Conservation (phyloP, 2,888 invertebrate genomes). For the Cheilosia grossa region DNA sequence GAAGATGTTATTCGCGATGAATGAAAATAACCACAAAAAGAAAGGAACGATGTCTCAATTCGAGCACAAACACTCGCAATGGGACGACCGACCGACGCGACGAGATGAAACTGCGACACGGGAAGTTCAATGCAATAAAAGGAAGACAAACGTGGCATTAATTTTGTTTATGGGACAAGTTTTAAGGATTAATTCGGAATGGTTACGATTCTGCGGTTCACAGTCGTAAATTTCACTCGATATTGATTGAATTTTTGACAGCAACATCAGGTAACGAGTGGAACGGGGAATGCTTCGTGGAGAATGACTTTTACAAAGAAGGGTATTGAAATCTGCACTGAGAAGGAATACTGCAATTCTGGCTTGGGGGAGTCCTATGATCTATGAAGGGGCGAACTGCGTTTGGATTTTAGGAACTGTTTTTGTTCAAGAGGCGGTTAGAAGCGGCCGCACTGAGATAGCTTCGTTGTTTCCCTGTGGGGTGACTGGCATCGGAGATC, state of each 20-base stretch:
- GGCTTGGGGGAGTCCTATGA: too few relatives aligned
- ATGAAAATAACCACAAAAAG: slow-evolving; percentile 17
- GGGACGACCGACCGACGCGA: background rate
- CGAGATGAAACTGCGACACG: slow-evolving; percentile 18
- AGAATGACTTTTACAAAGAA: too few relatives aligned
- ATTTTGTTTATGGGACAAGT: slow-evolving; percentile 75
- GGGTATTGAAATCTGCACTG: too few relatives aligned
- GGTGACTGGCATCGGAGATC: too few relatives aligned
- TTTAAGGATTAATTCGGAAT: slow-evolving; percentile 70
- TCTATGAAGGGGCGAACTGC: too few relatives aligned
- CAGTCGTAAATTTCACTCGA: slow-evolving; percentile 64
- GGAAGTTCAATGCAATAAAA: slow-evolving; percentile 63
- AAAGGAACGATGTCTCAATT: slow-evolving; percentile 54
- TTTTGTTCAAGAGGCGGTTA: too few relatives aligned
- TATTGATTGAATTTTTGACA: slow-evolving; percentile 69
- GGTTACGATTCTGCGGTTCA: slow-evolving; percentile 52
- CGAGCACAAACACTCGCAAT: slow-evolving; percentile 41
- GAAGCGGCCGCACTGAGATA: too few relatives aligned
- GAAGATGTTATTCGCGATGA: slow-evolving; percentile 53
- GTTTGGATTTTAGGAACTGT: too few relatives aligned
- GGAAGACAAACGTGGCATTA: slow-evolving; percentile 73
- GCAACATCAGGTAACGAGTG: background rate
- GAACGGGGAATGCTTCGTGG: too few relatives aligned
- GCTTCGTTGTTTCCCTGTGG: too few relatives aligned
- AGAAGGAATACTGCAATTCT: too few relatives aligned